Conservation (phyloP, 2,888 invertebrate genomes). For the Thereva nobilitata region DNA sequence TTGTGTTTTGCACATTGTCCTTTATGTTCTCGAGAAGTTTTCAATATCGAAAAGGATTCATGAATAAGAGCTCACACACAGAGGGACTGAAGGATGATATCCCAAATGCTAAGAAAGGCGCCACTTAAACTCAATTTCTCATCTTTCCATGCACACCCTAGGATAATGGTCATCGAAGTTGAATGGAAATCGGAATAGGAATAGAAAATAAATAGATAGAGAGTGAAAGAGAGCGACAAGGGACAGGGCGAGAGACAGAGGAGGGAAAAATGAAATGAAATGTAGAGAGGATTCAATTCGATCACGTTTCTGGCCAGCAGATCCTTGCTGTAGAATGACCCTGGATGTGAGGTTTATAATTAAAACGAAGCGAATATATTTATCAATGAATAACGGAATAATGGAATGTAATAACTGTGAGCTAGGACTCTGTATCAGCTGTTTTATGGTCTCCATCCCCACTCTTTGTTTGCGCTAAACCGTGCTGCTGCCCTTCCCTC, state of each 20-base stretch:
- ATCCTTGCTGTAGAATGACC: not conserved
- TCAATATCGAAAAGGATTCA: conserved; percentile 31
- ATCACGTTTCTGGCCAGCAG: conserved; percentile 13
- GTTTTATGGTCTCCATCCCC: not conserved
- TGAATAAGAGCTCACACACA: conserved; percentile 13
- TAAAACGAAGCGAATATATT: conserved; percentile 31
- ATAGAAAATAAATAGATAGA: too few relatives aligned
- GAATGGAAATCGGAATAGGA: conserved; percentile 30
- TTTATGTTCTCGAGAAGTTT: conserved; percentile 20
- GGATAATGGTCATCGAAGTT: conserved; percentile 31
- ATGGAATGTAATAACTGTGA: conserved; percentile 24
- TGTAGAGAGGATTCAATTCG: not conserved
- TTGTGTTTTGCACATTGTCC: conserved; percentile 1
- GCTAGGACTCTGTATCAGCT: conserved; percentile 1
- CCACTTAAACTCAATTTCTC: conserved; percentile 35
- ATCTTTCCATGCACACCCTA: conserved; percentile 26
- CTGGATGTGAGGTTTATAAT: conserved; percentile 9
- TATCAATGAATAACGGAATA: conserved; percentile 33
- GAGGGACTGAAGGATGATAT: not conserved
- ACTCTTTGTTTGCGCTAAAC: not conserved
- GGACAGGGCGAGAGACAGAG: too few relatives aligned
- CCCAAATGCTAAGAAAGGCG: conserved; percentile 19
- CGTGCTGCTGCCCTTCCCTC: too few relatives aligned
- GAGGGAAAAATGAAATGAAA: too few relatives aligned
- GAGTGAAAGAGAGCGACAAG: too few relatives aligned